Percentiles rank a stretch among this genome's conserved stretches.
These are phyloP conservation scores for Prunella himalayana DNA, from an alignment of 2,113 vertebrate species.

Conservation along the genomic window DNA sequence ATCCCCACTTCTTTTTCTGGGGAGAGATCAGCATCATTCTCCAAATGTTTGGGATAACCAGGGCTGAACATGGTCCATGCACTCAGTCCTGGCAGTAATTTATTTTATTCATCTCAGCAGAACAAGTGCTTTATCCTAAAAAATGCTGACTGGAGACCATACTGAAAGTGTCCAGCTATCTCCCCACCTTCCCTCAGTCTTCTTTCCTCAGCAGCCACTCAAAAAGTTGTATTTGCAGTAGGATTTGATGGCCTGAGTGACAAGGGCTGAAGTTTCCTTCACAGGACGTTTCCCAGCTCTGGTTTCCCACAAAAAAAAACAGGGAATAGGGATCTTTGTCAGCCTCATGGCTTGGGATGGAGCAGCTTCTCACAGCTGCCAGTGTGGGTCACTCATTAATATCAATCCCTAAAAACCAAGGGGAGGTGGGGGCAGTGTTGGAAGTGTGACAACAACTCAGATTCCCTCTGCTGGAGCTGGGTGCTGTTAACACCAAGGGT, in stretches of 20 bases:
- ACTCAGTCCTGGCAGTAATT: neutral
- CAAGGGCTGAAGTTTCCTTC: neutral
- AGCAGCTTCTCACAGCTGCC: neutral
- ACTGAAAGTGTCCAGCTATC: neutral
- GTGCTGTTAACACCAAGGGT: neutral
- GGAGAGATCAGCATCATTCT: neutral
- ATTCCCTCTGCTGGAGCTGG: neutral
- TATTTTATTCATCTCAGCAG: neutral
- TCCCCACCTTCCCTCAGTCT: neutral
- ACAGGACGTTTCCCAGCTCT: neutral
- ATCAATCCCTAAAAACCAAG: neutral
- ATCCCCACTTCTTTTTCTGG: neutral
- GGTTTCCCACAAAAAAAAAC: neutral
- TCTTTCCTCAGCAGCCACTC: too few species aligned
- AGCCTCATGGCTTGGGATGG: neutral
- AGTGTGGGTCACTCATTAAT: accelerated
- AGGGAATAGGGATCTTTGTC: neutral
- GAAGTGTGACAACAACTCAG: neutral
- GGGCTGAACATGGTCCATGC: neutral
- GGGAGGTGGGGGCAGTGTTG: neutral
- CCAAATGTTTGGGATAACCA: neutral
- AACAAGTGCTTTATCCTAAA: neutral
- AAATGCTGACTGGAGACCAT: neutral
- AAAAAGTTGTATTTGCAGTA: neutral
- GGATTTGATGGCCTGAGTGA: neutral